Percentiles rank a stretch among this genome's conserved stretches.
phyloP scores from a whole-genome alignment of 2,797 vertebrate species.

The Sebastiscus albofasciatus region DNA sequence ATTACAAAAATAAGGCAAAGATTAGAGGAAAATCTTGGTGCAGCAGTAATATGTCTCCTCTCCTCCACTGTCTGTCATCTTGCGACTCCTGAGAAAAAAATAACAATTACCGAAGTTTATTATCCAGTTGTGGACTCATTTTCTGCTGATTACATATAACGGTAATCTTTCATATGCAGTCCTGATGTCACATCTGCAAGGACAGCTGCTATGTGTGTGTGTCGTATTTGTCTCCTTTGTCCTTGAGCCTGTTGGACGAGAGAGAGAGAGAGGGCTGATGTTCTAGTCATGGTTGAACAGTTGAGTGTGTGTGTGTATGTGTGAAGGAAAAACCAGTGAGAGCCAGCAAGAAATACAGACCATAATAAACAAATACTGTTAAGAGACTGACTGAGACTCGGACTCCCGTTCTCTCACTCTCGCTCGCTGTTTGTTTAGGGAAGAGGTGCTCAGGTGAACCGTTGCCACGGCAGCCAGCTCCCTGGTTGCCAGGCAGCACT shows the following conservation, averaged over 20 bases:
- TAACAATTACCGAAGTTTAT: too few species aligned
- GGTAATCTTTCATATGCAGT: background rate
- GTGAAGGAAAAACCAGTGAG: background rate
- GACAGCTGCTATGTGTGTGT: background rate
- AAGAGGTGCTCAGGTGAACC: conserved; percentile 72
- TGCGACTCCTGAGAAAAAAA: background rate
- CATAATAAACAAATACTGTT: conserved; percentile 11
- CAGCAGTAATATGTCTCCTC: background rate
- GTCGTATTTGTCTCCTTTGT: conserved; percentile 1
- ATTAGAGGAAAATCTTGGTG: background rate
- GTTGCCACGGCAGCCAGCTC: conserved; percentile 75
- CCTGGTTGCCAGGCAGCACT: conserved; percentile 75
- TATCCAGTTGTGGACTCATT: background rate
- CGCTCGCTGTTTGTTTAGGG: conserved; percentile 64
- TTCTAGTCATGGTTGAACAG: background rate
- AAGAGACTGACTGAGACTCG: background rate
- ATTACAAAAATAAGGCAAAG: background rate
- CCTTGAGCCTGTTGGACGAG: background rate
- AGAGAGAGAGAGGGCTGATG: background rate
- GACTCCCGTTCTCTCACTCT: background rate
- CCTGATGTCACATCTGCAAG: background rate
- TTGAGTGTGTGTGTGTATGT: background rate
- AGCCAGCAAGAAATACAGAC: background rate
- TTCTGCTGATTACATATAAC: background rate
- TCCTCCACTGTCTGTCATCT: background rate